These are phyloP conservation scores for Camelus dromedarius DNA, from an alignment of 2,113 vertebrate genomes.

Conservation along the genomic window DNA sequence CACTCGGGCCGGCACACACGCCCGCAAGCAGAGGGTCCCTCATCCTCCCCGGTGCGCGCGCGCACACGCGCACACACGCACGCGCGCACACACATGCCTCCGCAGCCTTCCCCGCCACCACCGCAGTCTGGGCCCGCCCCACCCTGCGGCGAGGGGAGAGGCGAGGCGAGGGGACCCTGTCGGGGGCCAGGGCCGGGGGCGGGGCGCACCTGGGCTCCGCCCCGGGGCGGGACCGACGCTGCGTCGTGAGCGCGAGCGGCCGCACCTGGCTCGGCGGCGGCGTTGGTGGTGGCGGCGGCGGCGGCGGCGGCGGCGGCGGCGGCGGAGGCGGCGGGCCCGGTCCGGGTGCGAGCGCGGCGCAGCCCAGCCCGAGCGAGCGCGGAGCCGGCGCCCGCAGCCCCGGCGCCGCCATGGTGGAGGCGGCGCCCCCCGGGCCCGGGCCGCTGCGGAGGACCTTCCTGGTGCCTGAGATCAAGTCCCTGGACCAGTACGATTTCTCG, in stretches of 20 bases:
- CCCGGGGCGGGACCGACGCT: slow-evolving; percentile 51
- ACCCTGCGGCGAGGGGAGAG: not conserved
- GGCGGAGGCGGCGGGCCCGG: not conserved
- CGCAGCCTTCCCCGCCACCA: not conserved
- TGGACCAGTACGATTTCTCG: slow-evolving; percentile 94
- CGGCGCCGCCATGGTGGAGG: slow-evolving; percentile 92
- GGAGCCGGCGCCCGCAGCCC: slow-evolving; percentile 61
- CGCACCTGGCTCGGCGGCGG: slow-evolving; percentile 67
- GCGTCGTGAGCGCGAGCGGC: slow-evolving; percentile 56
- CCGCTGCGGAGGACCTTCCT: slow-evolving; percentile 93
- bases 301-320: not conserved
- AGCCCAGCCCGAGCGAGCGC: slow-evolving; percentile 29
- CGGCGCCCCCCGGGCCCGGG: slow-evolving; percentile 88
- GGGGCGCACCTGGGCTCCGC: slow-evolving; percentile 70
- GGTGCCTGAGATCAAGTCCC: slow-evolving; percentile 94
- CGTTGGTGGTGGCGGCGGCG: not conserved
- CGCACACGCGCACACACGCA: not conserved
- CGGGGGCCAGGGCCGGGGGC: slow-evolving; percentile 32
- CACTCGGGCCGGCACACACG: not conserved
- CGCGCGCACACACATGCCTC: not conserved
- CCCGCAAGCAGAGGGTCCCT: not conserved
- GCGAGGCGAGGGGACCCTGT: not conserved
- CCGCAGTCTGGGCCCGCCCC: not conserved
- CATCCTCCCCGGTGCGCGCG: not conserved
- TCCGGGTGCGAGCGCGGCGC: slow-evolving; percentile 1